Conservation (phyloP, 2,113 vertebrate species). For the Neofelis nebulosa region DNA sequence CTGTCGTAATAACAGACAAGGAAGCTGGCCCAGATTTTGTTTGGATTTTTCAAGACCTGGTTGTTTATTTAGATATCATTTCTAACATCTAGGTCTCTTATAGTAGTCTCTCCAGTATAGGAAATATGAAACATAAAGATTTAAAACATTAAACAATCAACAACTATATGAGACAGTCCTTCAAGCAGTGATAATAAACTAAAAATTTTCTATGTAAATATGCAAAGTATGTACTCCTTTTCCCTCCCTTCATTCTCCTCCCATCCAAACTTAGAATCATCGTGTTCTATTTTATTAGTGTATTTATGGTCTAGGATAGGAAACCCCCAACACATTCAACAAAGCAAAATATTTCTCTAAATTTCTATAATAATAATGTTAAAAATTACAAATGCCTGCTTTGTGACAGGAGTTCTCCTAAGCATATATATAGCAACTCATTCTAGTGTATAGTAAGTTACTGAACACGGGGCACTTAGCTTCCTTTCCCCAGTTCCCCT, state of each 20-base stretch:
- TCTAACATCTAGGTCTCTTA: not conserved
- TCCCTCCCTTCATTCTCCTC: not conserved
- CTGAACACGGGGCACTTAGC: not conserved
- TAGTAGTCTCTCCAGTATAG: not conserved
- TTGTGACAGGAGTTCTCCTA: not conserved
- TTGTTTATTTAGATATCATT: conserved; percentile 24
- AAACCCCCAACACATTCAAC: not conserved
- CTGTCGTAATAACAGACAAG: conserved; percentile 3
- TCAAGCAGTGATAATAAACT: not conserved
- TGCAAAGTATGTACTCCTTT: not conserved
- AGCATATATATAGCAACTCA: not conserved
- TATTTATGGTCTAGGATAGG: not conserved
- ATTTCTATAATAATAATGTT: not conserved
- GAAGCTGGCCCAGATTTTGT: conserved; percentile 46
- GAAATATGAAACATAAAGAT: not conserved
- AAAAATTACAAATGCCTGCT: not conserved
- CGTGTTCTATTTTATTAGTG: not conserved
- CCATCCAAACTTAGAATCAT: not conserved
- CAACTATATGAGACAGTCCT: not conserved
- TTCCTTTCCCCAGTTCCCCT: not conserved
- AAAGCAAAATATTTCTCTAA: not conserved
- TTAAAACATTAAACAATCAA: conserved; percentile 30
- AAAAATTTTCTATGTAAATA: not conserved
- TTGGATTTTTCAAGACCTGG: conserved; percentile 41
- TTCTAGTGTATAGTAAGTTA: not conserved